A percentile compares a stretch with the other conserved stretches of the same genome.
Conservation (phyloP, 2,888 invertebrate genomes). For the Synanthedon andrenaeformis region DNA sequence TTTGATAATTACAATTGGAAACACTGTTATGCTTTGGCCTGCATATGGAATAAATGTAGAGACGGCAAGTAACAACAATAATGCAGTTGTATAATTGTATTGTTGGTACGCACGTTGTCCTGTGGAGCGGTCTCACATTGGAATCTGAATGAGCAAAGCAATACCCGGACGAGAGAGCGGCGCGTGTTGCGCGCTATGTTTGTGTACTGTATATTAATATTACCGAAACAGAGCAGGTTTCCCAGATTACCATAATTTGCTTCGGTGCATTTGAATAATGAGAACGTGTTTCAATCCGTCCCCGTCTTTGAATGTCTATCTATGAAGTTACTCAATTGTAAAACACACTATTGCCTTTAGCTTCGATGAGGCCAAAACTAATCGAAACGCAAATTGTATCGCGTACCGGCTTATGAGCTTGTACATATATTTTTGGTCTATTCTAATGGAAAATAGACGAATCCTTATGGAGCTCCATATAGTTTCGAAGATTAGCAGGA, state of each 20-base stretch:
- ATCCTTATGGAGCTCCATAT: too few relatives aligned
- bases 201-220: conserved; percentile 61
- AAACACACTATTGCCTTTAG: conserved; percentile 32
- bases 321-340: conserved; percentile 49
- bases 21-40: not conserved
- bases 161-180: conserved; percentile 5
- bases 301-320: conserved; percentile 39
- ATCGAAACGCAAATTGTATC: conserved; percentile 9
- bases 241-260: conserved; percentile 69
- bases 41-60: not conserved
- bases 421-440: too few relatives aligned
- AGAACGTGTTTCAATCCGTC: conserved; percentile 54
- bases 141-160: conserved; percentile 12
- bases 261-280: conserved; percentile 70
- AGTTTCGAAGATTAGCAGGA: too few relatives aligned
- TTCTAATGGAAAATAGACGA: too few relatives aligned
- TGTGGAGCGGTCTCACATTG: conserved; percentile 22
- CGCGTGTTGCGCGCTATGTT: not conserved
- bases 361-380: not conserved
- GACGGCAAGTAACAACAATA: not conserved
- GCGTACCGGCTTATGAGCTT: too few relatives aligned
- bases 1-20: too few relatives aligned
- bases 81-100: not conserved
- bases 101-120: conserved; percentile 4
- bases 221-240: conserved; percentile 66